Percentiles rank a stretch among this genome's conserved stretches.
Evolutionary conservation across 1,140 invertebrate genomes (phyloP).

Genomic region (Diorhabda carinulata): DNA sequence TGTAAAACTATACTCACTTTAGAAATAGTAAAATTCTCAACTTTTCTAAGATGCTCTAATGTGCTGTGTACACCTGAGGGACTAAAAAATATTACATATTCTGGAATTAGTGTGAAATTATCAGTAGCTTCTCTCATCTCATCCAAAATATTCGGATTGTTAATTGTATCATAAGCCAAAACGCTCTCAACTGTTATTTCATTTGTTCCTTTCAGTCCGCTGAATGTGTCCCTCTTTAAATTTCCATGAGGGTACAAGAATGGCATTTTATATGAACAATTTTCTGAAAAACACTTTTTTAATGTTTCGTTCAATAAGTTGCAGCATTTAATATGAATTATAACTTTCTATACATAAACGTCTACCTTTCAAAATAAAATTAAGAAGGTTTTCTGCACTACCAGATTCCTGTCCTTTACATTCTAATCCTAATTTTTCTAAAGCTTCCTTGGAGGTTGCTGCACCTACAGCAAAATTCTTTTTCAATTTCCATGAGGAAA

Average conservation of each 20-base stretch:
- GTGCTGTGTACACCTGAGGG: slow-evolving; percentile 46
- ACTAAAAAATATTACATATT: slow-evolving; percentile 51
- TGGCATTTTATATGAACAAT: slow-evolving; percentile 21
- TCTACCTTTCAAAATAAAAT: slow-evolving; percentile 44
- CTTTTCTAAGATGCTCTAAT: slow-evolving; percentile 35
- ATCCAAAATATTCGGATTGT: slow-evolving; percentile 41
- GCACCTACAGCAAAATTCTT: slow-evolving; percentile 51
- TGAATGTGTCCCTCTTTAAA: slow-evolving; percentile 48
- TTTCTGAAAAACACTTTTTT: too few species aligned
- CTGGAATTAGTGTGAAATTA: slow-evolving; percentile 38
- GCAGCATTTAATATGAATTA: not conserved
- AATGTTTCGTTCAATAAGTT: too few species aligned
- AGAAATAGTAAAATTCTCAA: slow-evolving; percentile 30
- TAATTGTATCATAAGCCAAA: slow-evolving; percentile 45
- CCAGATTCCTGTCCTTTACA: slow-evolving; percentile 46
- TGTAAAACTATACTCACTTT: slow-evolving; percentile 33
- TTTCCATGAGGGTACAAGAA: slow-evolving; percentile 51
- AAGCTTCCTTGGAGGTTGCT: slow-evolving; percentile 42
- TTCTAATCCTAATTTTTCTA: slow-evolving; percentile 38
- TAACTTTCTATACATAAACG: slow-evolving; percentile 3
- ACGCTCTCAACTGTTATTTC: slow-evolving; percentile 42
- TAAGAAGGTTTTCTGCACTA: slow-evolving; percentile 48
- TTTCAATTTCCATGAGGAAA: slow-evolving; percentile 43
- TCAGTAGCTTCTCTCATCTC: slow-evolving; percentile 39
- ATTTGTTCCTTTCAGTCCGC: slow-evolving; percentile 36